phyloP scores from a whole-genome alignment of 1,140 invertebrate genomes.

The Diorhabda sublineata region DNA sequence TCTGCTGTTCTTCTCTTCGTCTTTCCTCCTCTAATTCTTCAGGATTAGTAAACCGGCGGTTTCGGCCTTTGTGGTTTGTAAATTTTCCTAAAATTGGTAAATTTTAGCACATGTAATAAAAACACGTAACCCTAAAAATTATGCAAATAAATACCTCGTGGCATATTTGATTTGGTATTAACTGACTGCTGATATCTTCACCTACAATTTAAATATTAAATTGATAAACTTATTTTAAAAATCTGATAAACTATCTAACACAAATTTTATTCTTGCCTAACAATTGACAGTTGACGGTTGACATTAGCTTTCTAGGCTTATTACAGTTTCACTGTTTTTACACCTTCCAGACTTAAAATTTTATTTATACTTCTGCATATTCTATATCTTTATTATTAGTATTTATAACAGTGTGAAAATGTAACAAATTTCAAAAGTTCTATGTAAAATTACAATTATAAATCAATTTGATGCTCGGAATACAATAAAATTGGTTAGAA shows the following conservation, averaged over 20 bases:
- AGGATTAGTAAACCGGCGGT: constrained; percentile 88
- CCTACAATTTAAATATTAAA: not conserved
- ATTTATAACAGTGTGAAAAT: no score
- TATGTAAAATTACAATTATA: no score
- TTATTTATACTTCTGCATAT: no score
- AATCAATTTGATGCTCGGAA: no score
- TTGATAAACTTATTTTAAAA: not conserved
- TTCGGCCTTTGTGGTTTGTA: constrained; percentile 87
- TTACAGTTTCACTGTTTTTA: no score
- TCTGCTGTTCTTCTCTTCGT: constrained; percentile 68
- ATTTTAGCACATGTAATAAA: not conserved
- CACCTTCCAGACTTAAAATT: no score
- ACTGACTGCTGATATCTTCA: not conserved
- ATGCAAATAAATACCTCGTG: not conserved
- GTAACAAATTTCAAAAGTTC: no score
- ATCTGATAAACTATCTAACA: not conserved
- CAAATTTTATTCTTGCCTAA: not conserved
- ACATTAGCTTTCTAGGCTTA: no score
- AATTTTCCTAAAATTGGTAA: constrained; percentile 63
- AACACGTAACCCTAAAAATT: not conserved
- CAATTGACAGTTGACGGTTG: not conserved
- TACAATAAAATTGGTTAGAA: no score
- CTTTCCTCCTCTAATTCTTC: constrained; percentile 86
- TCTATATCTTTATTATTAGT: no score
- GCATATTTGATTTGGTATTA: not conserved